A percentile compares a stretch with the other conserved stretches of the same genome.
These are phyloP conservation scores for Cyprinodon variegatus DNA, from an alignment of 2,113 vertebrate genomes.

Conservation along the genomic window DNA sequence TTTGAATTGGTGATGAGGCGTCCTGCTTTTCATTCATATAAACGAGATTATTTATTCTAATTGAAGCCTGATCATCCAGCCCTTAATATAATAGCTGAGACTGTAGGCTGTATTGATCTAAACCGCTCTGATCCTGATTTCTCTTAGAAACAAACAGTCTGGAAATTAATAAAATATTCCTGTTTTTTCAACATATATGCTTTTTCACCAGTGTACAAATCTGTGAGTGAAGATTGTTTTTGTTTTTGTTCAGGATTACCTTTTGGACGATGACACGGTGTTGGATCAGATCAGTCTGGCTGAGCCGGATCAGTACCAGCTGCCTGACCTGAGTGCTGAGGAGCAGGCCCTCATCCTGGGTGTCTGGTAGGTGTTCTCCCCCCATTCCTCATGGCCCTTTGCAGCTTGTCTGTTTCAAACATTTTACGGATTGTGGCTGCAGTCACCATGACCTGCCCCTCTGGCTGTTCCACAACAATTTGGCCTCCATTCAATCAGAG, in stretches of 20 bases:
- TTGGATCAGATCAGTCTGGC: constrained; percentile 88
- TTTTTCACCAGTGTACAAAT: background rate
- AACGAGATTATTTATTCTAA: too few relatives aligned
- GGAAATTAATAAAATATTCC: too few relatives aligned
- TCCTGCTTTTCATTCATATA: too few relatives aligned
- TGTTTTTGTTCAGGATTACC: constrained; percentile 80
- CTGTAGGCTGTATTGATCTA: too few relatives aligned
- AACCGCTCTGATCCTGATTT: too few relatives aligned
- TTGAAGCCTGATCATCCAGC: too few relatives aligned
- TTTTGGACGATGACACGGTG: constrained; percentile 90
- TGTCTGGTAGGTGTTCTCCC: constrained; percentile 83
- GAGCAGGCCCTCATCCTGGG: constrained; percentile 94
- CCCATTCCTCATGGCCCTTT: background rate
- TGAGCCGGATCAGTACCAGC: constrained; percentile 82
- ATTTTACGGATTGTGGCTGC: background rate
- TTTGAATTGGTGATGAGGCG: too few relatives aligned
- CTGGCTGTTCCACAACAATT: background rate
- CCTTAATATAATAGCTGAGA: too few relatives aligned
- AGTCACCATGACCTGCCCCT: background rate
- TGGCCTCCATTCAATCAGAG: background rate
- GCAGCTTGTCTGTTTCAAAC: background rate
- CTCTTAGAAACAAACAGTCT: too few relatives aligned
- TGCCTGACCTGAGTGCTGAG: constrained; percentile 90
- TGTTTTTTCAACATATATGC: too few relatives aligned
- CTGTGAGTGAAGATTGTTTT: background rate